phyloP scores from a whole-genome alignment of 2,113 vertebrate genomes.

The Narcine bancroftii region DNA sequence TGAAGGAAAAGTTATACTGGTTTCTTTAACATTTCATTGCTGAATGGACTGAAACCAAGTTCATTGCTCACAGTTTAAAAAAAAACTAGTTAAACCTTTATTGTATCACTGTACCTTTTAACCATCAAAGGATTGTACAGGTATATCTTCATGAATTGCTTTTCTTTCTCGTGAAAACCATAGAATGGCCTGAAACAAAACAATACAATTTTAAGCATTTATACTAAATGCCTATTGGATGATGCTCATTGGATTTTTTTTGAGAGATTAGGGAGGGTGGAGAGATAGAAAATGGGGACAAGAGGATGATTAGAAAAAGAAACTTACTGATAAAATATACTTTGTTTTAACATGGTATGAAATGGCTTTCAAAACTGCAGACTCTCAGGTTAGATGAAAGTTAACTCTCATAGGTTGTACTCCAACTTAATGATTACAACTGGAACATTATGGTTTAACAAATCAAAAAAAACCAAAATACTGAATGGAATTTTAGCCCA shows the following conservation, averaged over 20 bases:
- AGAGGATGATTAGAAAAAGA: neutral
- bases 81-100: neutral
- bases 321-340: neutral
- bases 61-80: too few relatives aligned
- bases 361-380: neutral
- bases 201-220: neutral
- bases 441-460: constrained; percentile 15
- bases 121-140: constrained; percentile 96
- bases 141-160: constrained; percentile 95
- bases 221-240: neutral
- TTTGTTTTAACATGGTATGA: neutral
- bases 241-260: neutral
- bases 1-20: neutral
- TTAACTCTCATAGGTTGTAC: neutral
- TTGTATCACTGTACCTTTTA: constrained; percentile 84
- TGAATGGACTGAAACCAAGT: neutral
- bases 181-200: constrained; percentile 80
- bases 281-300: neutral
- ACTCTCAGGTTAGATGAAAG: too few relatives aligned
- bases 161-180: constrained; percentile 90
- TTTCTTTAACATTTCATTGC: neutral
- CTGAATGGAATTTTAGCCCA: neutral
- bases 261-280: neutral
- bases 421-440: neutral
- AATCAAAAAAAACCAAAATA: neutral